Conservation (phyloP, 2,797 vertebrate species). For the Pyrocephalus nanus region DNA sequence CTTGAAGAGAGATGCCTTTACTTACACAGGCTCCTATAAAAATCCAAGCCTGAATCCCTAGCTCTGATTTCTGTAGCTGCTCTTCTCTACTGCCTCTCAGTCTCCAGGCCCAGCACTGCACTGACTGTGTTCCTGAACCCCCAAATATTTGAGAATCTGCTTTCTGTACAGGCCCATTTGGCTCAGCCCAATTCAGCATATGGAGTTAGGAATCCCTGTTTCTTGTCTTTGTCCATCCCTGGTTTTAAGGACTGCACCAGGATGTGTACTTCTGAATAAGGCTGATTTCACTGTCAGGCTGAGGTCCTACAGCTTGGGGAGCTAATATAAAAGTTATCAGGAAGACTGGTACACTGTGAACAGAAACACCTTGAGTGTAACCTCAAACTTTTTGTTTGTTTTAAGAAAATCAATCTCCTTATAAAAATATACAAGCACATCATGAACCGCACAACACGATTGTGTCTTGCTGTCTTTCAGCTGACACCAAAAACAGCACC, state of each 20-base stretch:
- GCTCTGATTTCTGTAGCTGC: not conserved
- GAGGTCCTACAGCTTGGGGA: not conserved
- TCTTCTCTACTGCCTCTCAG: not conserved
- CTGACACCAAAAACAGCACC: not conserved
- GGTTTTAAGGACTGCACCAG: not conserved
- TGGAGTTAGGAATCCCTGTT: not conserved
- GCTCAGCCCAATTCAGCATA: not conserved
- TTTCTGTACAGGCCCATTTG: not conserved
- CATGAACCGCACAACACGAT: not conserved
- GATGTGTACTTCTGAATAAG: not conserved
- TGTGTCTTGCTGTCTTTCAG: not conserved
- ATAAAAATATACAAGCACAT: not conserved
- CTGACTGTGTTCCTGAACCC: accelerated
- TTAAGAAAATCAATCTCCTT: not conserved
- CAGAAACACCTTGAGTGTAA: not conserved
- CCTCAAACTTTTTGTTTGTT: not conserved
- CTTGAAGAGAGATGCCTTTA: not conserved
- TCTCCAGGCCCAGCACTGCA: not conserved
- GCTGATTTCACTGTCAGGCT: not conserved
- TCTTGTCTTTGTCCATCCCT: not conserved
- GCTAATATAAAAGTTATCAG: not conserved
- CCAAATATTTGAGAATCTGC: not conserved
- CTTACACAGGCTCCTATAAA: not conserved
- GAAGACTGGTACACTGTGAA: not conserved
- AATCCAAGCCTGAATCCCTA: not conserved